Evolutionary conservation across 2,113 vertebrate species (phyloP).

Genomic region (Gavialis gangeticus): DNA sequence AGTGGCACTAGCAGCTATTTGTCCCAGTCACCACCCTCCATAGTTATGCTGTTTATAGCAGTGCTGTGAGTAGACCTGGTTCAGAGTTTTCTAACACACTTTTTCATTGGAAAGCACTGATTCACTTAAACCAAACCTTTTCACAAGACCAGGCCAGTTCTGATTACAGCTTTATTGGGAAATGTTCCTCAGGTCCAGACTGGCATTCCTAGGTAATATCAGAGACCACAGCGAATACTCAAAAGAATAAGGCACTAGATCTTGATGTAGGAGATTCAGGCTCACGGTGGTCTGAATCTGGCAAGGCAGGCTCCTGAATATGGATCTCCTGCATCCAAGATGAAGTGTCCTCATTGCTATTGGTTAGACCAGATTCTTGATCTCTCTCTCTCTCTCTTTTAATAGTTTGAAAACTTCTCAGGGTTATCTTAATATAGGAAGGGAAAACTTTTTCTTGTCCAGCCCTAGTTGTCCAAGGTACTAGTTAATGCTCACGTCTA

Average conservation of each 20-base stretch:
- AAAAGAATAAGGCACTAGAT: conserved; percentile 57
- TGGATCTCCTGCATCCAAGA: neutral
- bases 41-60: conserved; percentile 1
- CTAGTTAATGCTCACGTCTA: neutral
- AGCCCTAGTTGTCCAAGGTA: neutral
- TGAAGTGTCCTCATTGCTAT: neutral
- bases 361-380: neutral
- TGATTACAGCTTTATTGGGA: conserved; percentile 71
- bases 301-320: neutral
- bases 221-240: conserved; percentile 20
- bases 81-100: conserved; percentile 65
- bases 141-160: conserved; percentile 70
- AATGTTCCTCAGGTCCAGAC: conserved; percentile 48
- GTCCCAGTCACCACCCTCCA: no score
- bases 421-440: neutral
- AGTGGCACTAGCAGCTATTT: no score
- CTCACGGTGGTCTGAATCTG: conserved; percentile 39
- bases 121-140: conserved; percentile 73
- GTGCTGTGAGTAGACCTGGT: conserved; percentile 23
- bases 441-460: neutral
- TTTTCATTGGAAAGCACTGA: conserved; percentile 60
- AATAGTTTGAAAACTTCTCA: neutral
- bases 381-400: neutral
- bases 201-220: conserved; percentile 37
- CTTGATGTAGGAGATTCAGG: neutral